Evolutionary conservation across 2,888 invertebrate genomes (phyloP), one percentile per base, ranked within the genome.

Genomic region (Drosophila sordidula): DNA sequence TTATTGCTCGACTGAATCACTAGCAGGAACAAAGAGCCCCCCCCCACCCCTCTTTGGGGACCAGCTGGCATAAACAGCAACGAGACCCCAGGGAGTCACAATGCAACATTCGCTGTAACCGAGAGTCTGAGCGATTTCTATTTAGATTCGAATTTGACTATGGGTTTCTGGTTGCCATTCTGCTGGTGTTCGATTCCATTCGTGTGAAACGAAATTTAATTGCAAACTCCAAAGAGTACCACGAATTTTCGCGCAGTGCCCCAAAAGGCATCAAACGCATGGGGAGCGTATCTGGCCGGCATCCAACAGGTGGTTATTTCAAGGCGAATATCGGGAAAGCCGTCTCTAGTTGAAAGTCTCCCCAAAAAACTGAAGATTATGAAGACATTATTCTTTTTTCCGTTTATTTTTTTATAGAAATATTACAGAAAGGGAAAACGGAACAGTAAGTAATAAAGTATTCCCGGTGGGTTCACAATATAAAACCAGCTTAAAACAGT

Each of bases 181-280:
- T 16, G 8, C 5, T 42, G 51, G 72, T 64, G 42, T 64, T 47
- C 8, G 32, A n/a, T 72, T 75, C 22, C 49, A 51, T 71, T 71
- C 59, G 4, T 32, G 4, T 4, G 74, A 70, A 70, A 9, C 29
- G 16, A 58, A 50, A 57, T 36, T n/a, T 45, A 26, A 39, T 22
- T 50, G 18, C 56, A 38, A 29, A 58, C 16, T 39, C 11, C 39
- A 34, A 54, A 22, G 32, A 26, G 42, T 74, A 55, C 42, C 54
- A 55, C 22, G 62, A 70, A 69, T 22, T 55, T 9, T 11, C 41
- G 11, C 32, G n/a, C 1, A 32, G 1, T 32, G 14, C 36, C 42
- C n/a, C n/a, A 2, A n/a, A 29, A 42, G 32, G 32, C 34, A 25
- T 25, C 26, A 42, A 29, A 12, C 14, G 34, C 11, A 34, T 32